phyloP scores from a whole-genome alignment of 2,113 vertebrate species.

The Gobio gobio region DNA sequence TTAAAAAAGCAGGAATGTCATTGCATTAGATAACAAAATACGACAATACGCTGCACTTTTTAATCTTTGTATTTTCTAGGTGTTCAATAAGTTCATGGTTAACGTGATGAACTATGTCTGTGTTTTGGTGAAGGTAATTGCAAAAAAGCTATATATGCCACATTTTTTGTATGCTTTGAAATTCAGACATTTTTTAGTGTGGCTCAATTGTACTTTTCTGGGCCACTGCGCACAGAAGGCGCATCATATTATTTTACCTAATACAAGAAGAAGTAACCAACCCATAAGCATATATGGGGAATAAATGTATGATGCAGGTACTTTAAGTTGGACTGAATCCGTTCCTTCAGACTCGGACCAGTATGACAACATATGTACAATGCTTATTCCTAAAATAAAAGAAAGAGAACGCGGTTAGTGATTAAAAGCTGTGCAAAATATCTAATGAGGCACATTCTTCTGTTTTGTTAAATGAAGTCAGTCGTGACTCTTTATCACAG shows the following conservation, averaged over 20 bases:
- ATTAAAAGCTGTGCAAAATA: neutral
- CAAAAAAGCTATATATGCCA: neutral
- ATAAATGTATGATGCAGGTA: conserved; percentile 70
- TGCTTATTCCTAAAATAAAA: conserved; percentile 76
- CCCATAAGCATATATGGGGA: conserved; percentile 78
- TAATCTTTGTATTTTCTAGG: neutral
- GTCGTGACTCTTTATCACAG: neutral
- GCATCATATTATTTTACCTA: conserved; percentile 79
- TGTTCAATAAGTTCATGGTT: neutral
- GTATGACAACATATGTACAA: conserved; percentile 82
- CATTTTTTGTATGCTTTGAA: neutral
- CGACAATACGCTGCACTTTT: no score
- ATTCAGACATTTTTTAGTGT: neutral
- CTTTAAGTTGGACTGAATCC: conserved; percentile 68
- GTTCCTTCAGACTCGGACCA: conserved; percentile 74
- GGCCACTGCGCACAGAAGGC: neutral
- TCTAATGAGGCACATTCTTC: neutral
- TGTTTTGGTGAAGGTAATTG: no score
- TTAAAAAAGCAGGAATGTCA: neutral
- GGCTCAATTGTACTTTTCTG: neutral
- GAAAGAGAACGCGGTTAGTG: neutral
- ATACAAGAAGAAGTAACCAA: conserved; percentile 80
- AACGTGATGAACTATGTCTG: neutral
- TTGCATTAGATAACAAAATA: no score
- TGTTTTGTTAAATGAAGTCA: neutral